Evolutionary conservation across 2,797 vertebrate genomes (phyloP), one percentile per base, ranked within the genome.

Genomic region (Peromyscus aztecus): DNA sequence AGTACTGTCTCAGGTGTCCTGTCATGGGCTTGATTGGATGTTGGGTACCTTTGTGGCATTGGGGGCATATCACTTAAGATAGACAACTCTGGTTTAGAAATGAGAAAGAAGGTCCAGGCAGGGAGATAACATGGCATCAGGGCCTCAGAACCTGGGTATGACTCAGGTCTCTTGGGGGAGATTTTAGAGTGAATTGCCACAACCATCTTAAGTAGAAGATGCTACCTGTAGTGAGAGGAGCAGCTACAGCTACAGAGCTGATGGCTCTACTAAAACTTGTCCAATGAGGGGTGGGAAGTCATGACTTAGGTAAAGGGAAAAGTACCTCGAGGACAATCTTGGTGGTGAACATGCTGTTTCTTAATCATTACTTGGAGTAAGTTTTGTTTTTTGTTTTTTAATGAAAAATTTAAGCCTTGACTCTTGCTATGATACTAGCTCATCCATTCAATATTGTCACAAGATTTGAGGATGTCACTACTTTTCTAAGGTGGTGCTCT

Each of bases 401-500:
- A 80, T 94, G 78, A 19, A 76, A 77, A 85, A 19, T 80, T 75
- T 96, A 43, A 96, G 73, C 34, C 21, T 92, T 40, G 57, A 59
- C 86, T 90, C 65, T 90, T 81, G 14, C 37, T 80, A 19, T 84
- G 69, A 78, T 65, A 84, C 61, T 27, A 52, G 37, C n/a, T 94
- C 23, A 69, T 43, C 24, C 61, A 46, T 78, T 91, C 57, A 94
- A 71, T 69, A 16, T n/a, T n/a, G 12, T 55, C 46, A n/a, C 19
- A 69, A 43, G 82, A 43, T 76, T 84, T 43, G 80, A 16, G 57
- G 27, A 12, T 63, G 40, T 37, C 21, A 27, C 37, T 63, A 3
- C 59, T 65, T 46, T 46, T 65, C 59, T 19, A 52, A 14, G n/a
- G 23, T 29, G 13, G 21, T 27, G 8, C 67, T 31, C 71, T 27